Base-by-base conservation (phyloP, 2,113 vertebrate species). In the Neodon shergylaensis region DNA sequence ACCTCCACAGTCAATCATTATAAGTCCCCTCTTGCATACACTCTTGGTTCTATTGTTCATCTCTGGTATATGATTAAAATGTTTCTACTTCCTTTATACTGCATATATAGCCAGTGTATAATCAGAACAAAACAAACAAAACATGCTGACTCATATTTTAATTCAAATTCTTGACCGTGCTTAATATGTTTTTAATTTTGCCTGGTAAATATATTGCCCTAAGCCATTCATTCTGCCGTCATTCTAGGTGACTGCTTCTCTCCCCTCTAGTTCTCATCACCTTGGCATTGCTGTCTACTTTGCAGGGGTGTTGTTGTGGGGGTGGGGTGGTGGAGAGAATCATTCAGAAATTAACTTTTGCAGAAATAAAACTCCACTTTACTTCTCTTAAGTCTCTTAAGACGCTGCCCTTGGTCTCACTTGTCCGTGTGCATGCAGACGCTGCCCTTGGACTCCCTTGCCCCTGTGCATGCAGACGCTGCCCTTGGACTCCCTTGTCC, bases 81-180 rank as follows among this genome's bases (percentile, higher is more conserved):
- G 13, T 92, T 88, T 81, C n/a, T 73, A 54, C 39, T 19, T 93
- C 65, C 36, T 82, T 78, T 26, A 17, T 84, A 47, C 14, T 96
- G 81, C 26, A 52, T 85, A 70, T 90, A 13, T 12, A 94, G 36
- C 72, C 61, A 94, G 61, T 52, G 17, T 36, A 0, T n/a, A 68
- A 31, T 91, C 61, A 94, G 58, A 63, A 44, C 19, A 83, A 78
- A 77, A 6, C 28, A 73, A 93, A 70, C 68, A 65, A 86, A 79
- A 33, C 66, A 36, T 76, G 47, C 36, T 49, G 52, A 88, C 36
- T 70, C 79, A n/a, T 91, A 58, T 81, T 81, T 92, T 93, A 52
- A 47, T 93, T 88, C 88, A 91, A 92, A 93, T 88, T 96, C 61
- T 92, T 93, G 73, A 74, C 22, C 5, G 36, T 63, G 84, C 63